Percentiles rank a stretch among this genome's conserved stretches.
Evolutionary conservation across 2,888 invertebrate genomes (phyloP).

Genomic region (Thecophora atra): DNA sequence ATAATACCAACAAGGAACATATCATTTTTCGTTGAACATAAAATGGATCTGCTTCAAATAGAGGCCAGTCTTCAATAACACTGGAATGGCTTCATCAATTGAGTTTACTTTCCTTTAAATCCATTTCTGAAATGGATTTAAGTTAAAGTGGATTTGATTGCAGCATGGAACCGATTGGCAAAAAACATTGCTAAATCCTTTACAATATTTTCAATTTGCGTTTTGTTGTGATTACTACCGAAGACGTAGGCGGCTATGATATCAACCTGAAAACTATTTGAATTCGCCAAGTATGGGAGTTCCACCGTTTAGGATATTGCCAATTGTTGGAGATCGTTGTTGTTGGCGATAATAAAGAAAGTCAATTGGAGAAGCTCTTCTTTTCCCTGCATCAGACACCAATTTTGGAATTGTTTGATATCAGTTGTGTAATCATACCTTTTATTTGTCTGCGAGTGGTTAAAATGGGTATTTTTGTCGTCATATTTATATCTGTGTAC

Average conservation of each 20-base stretch:
- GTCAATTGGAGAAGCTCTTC: neutral
- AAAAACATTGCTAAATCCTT: too few species aligned
- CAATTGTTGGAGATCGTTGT: neutral
- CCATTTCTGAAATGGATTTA: too few species aligned
- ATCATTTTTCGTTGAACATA: too few species aligned
- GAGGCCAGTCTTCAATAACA: too few species aligned
- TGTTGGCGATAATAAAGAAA: neutral
- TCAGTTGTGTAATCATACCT: neutral
- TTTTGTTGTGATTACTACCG: neutral
- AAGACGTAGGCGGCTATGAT: neutral
- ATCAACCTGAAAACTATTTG: neutral
- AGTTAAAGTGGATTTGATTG: too few species aligned
- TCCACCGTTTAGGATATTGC: neutral
- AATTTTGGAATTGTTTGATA: neutral
- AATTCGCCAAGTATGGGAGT: neutral
- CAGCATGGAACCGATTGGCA: too few species aligned
- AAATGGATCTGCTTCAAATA: too few species aligned
- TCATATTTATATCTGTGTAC: too few species aligned
- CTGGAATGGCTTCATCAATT: too few species aligned
- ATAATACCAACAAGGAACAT: too few species aligned
- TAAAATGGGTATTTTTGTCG: too few species aligned
- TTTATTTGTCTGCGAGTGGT: neutral
- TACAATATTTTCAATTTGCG: constrained; percentile 2
- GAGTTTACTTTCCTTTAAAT: too few species aligned
- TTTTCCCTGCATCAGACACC: neutral